Conservation (phyloP, 1,140 invertebrate genomes). For the Meloidogyne exigua region DNA sequence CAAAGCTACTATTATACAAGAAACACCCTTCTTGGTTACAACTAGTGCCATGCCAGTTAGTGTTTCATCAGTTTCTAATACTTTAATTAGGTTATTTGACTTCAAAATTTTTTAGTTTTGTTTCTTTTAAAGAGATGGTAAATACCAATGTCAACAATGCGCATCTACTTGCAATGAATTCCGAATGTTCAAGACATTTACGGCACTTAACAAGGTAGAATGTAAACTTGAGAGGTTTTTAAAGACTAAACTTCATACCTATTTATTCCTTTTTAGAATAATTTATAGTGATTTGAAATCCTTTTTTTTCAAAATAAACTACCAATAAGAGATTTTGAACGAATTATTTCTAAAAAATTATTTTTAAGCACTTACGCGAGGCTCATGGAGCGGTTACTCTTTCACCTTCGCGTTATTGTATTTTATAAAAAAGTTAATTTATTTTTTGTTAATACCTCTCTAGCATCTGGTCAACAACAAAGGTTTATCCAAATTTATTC, state of each 20-base stretch:
- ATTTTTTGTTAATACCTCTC: not conserved
- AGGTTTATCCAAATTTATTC: not conserved
- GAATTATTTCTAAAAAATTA: too few relatives aligned
- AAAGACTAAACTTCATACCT: too few relatives aligned
- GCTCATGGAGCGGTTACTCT: not conserved
- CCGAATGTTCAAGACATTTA: not conserved
- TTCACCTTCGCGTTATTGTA: not conserved
- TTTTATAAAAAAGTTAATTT: not conserved
- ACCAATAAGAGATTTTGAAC: too few relatives aligned
- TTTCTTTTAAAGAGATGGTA: not conserved
- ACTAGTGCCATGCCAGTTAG: not conserved
- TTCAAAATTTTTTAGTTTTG: not conserved
- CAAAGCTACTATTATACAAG: not conserved
- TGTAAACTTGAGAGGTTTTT: not conserved
- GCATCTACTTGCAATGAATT: not conserved
- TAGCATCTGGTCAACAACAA: not conserved
- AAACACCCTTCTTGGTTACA: not conserved
- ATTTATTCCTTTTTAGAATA: too few relatives aligned
- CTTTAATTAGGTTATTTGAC: not conserved
- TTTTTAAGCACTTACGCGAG: not conserved
- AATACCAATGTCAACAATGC: constrained; percentile 14
- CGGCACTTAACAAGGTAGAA: constrained; percentile 13
- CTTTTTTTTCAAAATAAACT: too few relatives aligned
- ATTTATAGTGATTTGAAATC: too few relatives aligned
- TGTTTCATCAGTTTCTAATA: not conserved